These are phyloP conservation scores for Lasioglossum leucozonium DNA, from an alignment of 2,888 invertebrate species.

Conservation along the genomic window DNA sequence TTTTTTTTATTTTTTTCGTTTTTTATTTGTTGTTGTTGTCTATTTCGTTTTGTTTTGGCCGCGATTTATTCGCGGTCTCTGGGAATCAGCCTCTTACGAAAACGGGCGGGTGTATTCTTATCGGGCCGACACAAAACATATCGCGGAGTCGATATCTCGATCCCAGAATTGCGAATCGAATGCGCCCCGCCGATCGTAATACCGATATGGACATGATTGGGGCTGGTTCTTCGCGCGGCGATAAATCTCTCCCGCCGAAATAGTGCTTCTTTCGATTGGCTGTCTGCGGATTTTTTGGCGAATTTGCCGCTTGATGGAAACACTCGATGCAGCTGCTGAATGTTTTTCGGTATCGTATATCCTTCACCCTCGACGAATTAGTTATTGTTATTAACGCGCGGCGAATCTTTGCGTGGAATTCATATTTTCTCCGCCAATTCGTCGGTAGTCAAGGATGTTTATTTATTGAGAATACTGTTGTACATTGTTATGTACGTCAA, in stretches of 20 bases:
- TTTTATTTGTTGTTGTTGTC: neutral
- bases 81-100: neutral
- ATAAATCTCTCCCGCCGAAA: neutral
- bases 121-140: neutral
- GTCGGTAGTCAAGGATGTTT: no score
- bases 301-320: neutral
- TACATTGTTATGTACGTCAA: no score
- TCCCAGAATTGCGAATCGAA: neutral
- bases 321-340: neutral
- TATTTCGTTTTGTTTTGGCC: neutral
- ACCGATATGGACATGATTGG: neutral
- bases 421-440: no score
- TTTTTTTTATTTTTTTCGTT: neutral
- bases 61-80: slow-evolving; percentile 38
- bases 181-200: neutral
- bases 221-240: neutral
- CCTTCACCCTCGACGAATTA: no score
- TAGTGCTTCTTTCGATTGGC: neutral
- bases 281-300: neutral
- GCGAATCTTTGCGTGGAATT: no score
- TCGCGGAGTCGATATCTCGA: neutral
- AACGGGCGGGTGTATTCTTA: neutral
- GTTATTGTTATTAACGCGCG: neutral
- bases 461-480: no score
- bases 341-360: no score